Base-by-base conservation (phyloP, 1,140 invertebrate species). In the Macrobrachium nipponense region DNA sequence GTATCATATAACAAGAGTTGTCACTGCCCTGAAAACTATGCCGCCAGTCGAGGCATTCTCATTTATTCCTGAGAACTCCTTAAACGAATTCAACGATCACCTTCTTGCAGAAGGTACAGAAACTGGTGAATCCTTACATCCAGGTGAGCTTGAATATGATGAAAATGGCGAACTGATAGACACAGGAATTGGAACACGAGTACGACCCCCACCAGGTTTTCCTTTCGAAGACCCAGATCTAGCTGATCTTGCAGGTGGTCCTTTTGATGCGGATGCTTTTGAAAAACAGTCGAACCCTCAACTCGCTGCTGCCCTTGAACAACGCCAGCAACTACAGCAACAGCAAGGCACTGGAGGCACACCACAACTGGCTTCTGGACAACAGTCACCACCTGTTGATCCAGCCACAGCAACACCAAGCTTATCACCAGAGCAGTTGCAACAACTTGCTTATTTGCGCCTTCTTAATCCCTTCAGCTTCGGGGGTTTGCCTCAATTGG, bases 11-110 rank as follows among this genome's bases (percentile, higher is more conserved):
- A 97, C 96, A 0, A 93, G 96, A 89, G 91, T 97, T 66, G 96
- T 97, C 0, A 96, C 95, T 0, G 96, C 96, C 0, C 96, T 95
- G 0, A 97, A 97, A 90, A 97, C 96, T 0, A 90, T 97, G 44
- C 96, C 96, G 14, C 96, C 96, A 0, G 94, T 95, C 92, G 95
- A 97, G 90, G 94, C 95, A 51, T 97, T 96, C 91, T 95, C 96
- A 88, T 96, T 96, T 89, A 95, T 96, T 44, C 95, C 96, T 0
- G 96, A 95, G 86, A 96, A 96, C 91, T 96, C 95, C 5, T 92
- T 97, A 17, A 97, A 96, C 88, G 96, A 98, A 90, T 97, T 97
- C 91, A 96, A 97, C 88, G 96, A 95, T 73, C 86, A 89, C 66
- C 70, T 89, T 59, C 94, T 89, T 17, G 87, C 90, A 17, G 90